Evolutionary conservation across 1,140 invertebrate species (phyloP).

Genomic region (Anoplophora glabripennis): DNA sequence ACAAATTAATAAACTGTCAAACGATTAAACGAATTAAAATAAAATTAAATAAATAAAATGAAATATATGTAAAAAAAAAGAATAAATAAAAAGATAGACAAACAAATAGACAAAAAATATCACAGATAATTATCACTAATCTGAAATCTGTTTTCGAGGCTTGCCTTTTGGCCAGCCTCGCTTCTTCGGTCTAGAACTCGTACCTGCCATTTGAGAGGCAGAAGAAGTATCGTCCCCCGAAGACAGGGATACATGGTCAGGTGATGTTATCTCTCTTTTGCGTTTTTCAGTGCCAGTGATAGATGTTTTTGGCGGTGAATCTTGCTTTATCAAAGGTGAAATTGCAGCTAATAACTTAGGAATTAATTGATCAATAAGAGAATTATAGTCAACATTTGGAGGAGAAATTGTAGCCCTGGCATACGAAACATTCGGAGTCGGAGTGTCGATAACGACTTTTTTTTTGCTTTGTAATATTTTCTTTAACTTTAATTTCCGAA

Average conservation of each 20-base stretch:
- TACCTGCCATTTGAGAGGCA: not conserved
- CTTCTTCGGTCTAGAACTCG: not conserved
- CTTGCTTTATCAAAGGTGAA: too few species aligned
- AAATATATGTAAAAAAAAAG: too few species aligned
- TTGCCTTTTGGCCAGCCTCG: conserved; percentile 2
- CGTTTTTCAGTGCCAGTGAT: not conserved
- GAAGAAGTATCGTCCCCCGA: not conserved
- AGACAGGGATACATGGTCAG: not conserved
- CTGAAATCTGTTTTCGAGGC: not conserved
- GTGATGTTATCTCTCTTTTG: not conserved
- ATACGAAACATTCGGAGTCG: conserved; percentile 1
- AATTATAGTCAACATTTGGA: not conserved
- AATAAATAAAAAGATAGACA: too few species aligned
- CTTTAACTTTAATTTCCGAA: conserved; percentile 1
- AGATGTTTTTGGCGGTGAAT: not conserved
- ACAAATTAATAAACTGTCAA: too few species aligned
- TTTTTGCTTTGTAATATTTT: too few species aligned
- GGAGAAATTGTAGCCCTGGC: not conserved
- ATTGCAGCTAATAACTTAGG: not conserved
- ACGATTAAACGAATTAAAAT: too few species aligned
- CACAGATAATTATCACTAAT: too few species aligned
- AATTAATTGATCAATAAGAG: not conserved
- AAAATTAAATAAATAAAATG: too few species aligned
- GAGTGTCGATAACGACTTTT: conserved; percentile 1
- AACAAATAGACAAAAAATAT: too few species aligned